Conservation (phyloP, 2,113 vertebrate species). For the Macaca mulatta region DNA sequence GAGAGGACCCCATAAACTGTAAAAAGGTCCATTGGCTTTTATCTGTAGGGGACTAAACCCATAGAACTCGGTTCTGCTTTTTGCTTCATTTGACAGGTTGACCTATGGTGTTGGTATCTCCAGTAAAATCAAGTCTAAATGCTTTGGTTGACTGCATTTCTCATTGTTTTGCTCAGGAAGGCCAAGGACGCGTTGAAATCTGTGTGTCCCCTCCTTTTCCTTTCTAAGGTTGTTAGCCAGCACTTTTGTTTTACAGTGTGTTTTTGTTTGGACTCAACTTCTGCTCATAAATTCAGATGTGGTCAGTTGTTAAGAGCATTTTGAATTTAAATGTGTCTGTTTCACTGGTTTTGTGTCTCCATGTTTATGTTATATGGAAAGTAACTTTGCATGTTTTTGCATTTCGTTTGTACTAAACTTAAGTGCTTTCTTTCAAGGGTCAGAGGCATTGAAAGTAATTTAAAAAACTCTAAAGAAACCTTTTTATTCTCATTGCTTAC, state of each 20-base stretch:
- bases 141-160: constrained; percentile 43
- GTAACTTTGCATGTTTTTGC: not conserved
- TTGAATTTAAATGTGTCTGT: not conserved
- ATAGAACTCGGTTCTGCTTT: constrained; percentile 20
- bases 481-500: constrained; percentile 24
- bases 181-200: not conserved
- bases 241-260: not conserved
- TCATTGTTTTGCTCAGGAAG: constrained; percentile 30
- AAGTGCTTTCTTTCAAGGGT: not conserved
- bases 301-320: not conserved
- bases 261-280: constrained; percentile 1
- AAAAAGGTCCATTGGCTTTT: constrained; percentile 68
- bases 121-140: constrained; percentile 44
- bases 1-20: constrained; percentile 57
- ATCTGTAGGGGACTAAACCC: constrained; percentile 35
- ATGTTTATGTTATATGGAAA: not conserved
- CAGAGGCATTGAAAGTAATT: constrained; percentile 25
- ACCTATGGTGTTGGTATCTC: constrained; percentile 42
- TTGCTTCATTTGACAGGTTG: constrained; percentile 55
- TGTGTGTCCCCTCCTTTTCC: not conserved
- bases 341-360: not conserved
- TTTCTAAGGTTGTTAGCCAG: not conserved
- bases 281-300: not conserved
- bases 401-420: not conserved
- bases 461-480: not conserved